phyloP scores from a whole-genome alignment of 2,113 vertebrate genomes.

The Poicephalus gulielmi region DNA sequence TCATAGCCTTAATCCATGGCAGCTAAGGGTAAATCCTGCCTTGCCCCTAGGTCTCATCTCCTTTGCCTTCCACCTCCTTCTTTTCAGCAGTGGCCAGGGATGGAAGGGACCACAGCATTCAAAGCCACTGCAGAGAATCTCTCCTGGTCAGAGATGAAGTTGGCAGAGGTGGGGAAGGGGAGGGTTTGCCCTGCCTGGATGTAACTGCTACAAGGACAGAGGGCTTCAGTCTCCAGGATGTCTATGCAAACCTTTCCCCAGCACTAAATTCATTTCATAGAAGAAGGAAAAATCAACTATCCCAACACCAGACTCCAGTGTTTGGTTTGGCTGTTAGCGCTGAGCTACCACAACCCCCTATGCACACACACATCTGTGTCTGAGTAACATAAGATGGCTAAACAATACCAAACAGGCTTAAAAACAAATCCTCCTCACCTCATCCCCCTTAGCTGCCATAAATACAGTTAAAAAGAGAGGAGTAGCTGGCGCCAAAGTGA shows the following conservation, averaged over 20 bases:
- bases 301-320: neutral
- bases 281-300: constrained; percentile 15
- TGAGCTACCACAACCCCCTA: neutral
- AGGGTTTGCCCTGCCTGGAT: neutral
- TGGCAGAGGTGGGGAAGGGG: neutral
- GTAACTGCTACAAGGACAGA: neutral
- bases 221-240: neutral
- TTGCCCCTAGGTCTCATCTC: neutral
- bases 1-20: accelerated
- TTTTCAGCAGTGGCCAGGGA: neutral
- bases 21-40: neutral
- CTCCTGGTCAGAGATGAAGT: neutral
- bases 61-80: neutral
- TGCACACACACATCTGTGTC: constrained; percentile 10
- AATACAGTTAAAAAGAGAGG: neutral
- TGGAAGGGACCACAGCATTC: neutral
- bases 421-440: neutral
- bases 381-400: constrained; percentile 12
- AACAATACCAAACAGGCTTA: constrained; percentile 16
- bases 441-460: neutral
- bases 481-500: neutral
- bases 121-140: neutral
- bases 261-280: constrained; percentile 2
- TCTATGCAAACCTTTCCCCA: neutral
- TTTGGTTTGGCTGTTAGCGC: constrained; percentile 38